Evolutionary conservation across 2,113 vertebrate species (phyloP).

Genomic region (Campylomormyrus numenius): DNA sequence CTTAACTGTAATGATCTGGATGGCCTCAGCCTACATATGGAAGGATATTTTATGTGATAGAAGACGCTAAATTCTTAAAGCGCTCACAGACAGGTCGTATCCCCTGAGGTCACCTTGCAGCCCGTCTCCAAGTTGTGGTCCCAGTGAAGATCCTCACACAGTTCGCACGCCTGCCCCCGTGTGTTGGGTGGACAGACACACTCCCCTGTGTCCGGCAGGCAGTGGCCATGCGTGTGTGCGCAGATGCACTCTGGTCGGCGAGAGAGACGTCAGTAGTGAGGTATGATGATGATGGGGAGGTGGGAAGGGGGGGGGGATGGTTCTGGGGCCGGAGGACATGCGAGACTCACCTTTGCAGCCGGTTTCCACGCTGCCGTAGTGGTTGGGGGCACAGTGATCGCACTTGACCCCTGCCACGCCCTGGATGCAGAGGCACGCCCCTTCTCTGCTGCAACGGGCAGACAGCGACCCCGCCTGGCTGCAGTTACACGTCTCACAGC

Average conservation of each 20-base stretch:
- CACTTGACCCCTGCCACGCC: slow-evolving; percentile 60
- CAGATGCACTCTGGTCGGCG: slow-evolving; percentile 74
- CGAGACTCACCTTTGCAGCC: slow-evolving; percentile 72
- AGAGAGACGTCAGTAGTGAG: not conserved
- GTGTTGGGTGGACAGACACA: slow-evolving; percentile 84
- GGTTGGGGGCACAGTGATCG: slow-evolving; percentile 63
- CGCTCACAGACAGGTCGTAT: not conserved
- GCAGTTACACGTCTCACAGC: slow-evolving; percentile 75
- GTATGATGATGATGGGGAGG: not conserved
- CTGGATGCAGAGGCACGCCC: slow-evolving; percentile 68
- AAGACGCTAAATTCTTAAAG: not conserved
- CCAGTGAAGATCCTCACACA: slow-evolving; percentile 73
- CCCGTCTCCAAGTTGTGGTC: slow-evolving; percentile 65
- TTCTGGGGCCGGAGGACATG: not conserved
- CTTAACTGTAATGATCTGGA: not conserved
- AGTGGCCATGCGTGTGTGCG: slow-evolving; percentile 76
- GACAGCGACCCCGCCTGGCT: slow-evolving; percentile 62
- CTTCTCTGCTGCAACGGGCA: slow-evolving; percentile 60
- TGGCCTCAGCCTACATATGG: not conserved
- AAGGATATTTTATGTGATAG: not conserved
- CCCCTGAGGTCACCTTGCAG: slow-evolving; percentile 69
- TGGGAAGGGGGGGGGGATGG: not conserved
- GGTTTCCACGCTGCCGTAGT: slow-evolving; percentile 58
- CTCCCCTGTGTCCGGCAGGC: slow-evolving; percentile 65
- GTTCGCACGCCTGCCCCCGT: slow-evolving; percentile 65